A percentile compares a stretch with the other conserved stretches of the same genome.
Evolutionary conservation across 2,888 invertebrate species (phyloP).

Genomic region (Euspilapteryx auroguttella): DNA sequence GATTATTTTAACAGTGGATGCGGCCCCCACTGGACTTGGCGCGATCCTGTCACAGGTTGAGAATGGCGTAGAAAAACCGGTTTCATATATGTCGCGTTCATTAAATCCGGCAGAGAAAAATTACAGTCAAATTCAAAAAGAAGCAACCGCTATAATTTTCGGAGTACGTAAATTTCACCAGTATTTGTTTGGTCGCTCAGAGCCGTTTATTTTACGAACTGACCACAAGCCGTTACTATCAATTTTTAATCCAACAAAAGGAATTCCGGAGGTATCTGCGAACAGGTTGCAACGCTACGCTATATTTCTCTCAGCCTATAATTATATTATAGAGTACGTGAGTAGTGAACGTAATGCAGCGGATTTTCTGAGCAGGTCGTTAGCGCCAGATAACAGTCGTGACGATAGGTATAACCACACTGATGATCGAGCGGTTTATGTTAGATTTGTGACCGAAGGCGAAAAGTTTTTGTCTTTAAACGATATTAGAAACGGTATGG

Average conservation of each 20-base stretch:
- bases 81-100: constrained; percentile 7
- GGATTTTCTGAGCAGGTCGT: constrained; percentile 10
- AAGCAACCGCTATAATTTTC: constrained; percentile 5
- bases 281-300: constrained; percentile 13
- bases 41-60: constrained; percentile 6
- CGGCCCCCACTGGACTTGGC: constrained; percentile 7
- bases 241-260: constrained; percentile 5
- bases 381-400: not conserved
- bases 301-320: constrained; percentile 12
- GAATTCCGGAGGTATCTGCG: constrained; percentile 9
- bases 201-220: constrained; percentile 5
- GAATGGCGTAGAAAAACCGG: constrained; percentile 5
- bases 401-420: not conserved
- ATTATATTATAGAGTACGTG: constrained; percentile 12
- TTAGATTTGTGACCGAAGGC: constrained; percentile 8
- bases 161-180: constrained; percentile 4
- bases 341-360: constrained; percentile 7
- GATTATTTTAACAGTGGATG: constrained; percentile 7
- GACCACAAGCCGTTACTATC: constrained; percentile 7
- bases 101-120: constrained; percentile 1
- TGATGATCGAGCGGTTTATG: constrained; percentile 9
- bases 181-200: constrained; percentile 2
- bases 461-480: constrained; percentile 7
- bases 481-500: constrained; percentile 6
- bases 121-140: constrained; percentile 5